A percentile compares a stretch with the other conserved stretches of the same genome.
Conservation (phyloP, 1,140 invertebrate genomes). For the Hyles euphorbiae region DNA sequence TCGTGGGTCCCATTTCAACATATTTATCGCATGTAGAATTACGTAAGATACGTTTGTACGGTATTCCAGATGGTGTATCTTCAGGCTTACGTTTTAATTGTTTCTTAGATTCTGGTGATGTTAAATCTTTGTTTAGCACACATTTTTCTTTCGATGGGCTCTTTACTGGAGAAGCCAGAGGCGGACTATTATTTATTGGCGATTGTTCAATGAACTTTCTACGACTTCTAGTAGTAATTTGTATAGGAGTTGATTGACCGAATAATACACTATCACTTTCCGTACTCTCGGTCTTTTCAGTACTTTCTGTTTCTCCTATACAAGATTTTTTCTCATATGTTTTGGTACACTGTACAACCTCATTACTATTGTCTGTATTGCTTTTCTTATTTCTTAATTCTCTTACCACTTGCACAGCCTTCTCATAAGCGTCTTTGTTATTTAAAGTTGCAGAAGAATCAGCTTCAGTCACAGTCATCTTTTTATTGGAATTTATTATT, state of each 20-base stretch:
- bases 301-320: too few relatives aligned
- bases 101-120: constrained; percentile 14
- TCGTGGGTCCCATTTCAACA: neutral
- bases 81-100: constrained; percentile 17
- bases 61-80: constrained; percentile 14
- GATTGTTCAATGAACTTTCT: constrained; percentile 10
- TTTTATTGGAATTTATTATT: constrained; percentile 15
- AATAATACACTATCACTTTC: neutral
- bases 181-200: too few relatives aligned
- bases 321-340: too few relatives aligned
- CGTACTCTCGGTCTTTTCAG: neutral
- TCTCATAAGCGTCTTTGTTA: constrained; percentile 50
- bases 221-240: constrained; percentile 25
- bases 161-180: neutral
- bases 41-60: constrained; percentile 40
- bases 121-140: constrained; percentile 1
- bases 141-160: neutral
- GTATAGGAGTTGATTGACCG: neutral
- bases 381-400: constrained; percentile 34
- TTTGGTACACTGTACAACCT: neutral
- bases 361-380: neutral
- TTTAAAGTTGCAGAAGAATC: constrained; percentile 27
- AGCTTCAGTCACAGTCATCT: constrained; percentile 10
- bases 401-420: constrained; percentile 49
- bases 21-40: constrained; percentile 22